Base-by-base conservation (phyloP, 64 coral and sea anemone genomes). In the Catalaphyllia jardinei region DNA sequence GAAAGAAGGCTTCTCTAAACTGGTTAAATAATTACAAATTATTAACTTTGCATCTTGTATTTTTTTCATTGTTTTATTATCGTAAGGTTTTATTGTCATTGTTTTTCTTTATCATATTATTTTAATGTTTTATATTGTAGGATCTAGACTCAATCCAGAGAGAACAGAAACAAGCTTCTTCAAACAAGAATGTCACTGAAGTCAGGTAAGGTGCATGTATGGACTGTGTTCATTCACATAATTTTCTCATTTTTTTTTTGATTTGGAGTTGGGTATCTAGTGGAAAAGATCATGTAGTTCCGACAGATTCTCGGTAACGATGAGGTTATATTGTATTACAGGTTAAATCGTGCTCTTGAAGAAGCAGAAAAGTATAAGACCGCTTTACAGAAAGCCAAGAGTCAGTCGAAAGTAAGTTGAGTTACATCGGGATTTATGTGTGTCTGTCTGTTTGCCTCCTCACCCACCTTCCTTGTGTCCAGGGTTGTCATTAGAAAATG, bases 281-380 rank as follows among this genome's bases (percentile, higher is more conserved):
- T 15, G 3, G 54, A 57, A 57, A 57, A 57, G 54, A 57, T 33
- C 33, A 52, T 33, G 28, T 16, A 4, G 3, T 22, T 78, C 20
- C 38, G 10, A 31, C 38, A 15, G 27, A 79, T 59, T 11, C 33
- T 25, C 20, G 18, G 14, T 74, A 57, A 20, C 18, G 35, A 22
- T 28, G 28, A 19, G 7, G 22, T 65, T 65, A 28, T 9, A 9
- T 89, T 88, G 42, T 30, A 42, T 67, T 82, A 12, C n/a, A 98
- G 96, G 59, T 86, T 99, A 67, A 99, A 99, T 82, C 91, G 97
- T 13, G 97, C 97, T 17, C 52, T 99, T 17, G 97, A 99, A 86
- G 97, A 99, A 89, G 89, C 67, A 31, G 97, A 99, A 42, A 99
- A 81, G 52, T 95, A 99, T 65, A 99, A 91, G 62, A 76, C 94